Evolutionary conservation across 2,888 invertebrate genomes (phyloP).

Genomic region (Watsonalla binaria): DNA sequence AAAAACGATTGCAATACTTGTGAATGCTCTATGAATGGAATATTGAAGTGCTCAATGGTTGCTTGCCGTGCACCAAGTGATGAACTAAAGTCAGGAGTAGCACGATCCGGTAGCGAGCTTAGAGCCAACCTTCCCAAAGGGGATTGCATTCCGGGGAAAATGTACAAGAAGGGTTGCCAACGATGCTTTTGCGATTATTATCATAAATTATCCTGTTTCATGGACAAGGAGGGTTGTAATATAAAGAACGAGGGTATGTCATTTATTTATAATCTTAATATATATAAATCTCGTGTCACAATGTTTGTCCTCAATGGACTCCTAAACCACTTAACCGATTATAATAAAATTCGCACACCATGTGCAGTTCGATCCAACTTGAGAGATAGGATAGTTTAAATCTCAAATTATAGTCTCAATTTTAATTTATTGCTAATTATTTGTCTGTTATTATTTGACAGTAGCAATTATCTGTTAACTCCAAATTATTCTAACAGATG

Average conservation of each 20-base stretch:
- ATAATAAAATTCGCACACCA: no score
- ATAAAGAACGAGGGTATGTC: slow-evolving; percentile 14
- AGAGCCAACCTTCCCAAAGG: slow-evolving; percentile 15
- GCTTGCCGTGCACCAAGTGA: slow-evolving; percentile 33
- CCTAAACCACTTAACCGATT: no score
- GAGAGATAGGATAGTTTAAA: no score
- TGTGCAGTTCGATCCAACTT: no score
- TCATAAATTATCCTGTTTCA: slow-evolving; percentile 20
- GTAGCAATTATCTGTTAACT: no score
- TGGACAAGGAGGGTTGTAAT: slow-evolving; percentile 15
- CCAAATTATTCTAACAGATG: no score
- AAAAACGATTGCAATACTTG: slow-evolving; percentile 56
- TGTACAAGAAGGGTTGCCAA: slow-evolving; percentile 38
- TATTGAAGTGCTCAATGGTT: slow-evolving; percentile 57
- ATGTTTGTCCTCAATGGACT: no score
- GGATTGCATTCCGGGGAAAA: slow-evolving; percentile 42
- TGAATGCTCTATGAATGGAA: slow-evolving; percentile 31
- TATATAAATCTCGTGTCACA: no score
- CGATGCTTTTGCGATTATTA: slow-evolving; percentile 44
- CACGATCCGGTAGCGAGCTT: slow-evolving; percentile 2
- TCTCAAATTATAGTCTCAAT: no score
- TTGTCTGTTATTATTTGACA: no score
- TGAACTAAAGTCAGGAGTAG: not conserved
- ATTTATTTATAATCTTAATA: not conserved
- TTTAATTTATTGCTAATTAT: no score